Percentiles rank a stretch among this genome's conserved stretches.
These are phyloP conservation scores for Criorhina ranunculi DNA, from an alignment of 2,888 invertebrate genomes.

Conservation along the genomic window DNA sequence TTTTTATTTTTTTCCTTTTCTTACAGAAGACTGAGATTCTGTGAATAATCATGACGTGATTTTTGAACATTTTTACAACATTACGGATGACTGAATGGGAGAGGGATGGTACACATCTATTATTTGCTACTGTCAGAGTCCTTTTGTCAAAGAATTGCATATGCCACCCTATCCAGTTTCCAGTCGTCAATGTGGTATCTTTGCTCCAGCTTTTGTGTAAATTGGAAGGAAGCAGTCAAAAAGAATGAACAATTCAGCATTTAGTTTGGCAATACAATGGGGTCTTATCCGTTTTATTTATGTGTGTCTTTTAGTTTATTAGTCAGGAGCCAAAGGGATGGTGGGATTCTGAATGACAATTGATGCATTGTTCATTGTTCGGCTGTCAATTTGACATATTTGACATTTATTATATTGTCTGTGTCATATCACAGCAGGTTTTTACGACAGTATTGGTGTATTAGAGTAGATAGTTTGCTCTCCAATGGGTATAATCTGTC, in stretches of 20 bases:
- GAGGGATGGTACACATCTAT: constrained; percentile 39
- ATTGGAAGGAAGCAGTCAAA: constrained; percentile 34
- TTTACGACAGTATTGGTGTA: too few species aligned
- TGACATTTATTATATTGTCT: constrained; percentile 54
- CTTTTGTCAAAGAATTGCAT: constrained; percentile 58
- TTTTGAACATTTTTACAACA: constrained; percentile 62
- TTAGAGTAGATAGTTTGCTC: too few species aligned
- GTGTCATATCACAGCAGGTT: too few species aligned
- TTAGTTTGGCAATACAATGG: constrained; percentile 34
- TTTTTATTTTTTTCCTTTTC: constrained; percentile 22
- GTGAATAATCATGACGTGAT: constrained; percentile 74
- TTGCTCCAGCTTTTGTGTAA: constrained; percentile 30
- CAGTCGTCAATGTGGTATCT: not conserved
- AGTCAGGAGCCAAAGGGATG: constrained; percentile 1
- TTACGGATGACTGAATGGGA: constrained; percentile 32
- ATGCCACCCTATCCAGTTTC: not conserved
- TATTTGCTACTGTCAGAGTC: constrained; percentile 61
- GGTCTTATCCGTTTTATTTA: constrained; percentile 13
- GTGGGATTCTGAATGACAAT: constrained; percentile 44
- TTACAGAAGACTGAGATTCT: constrained; percentile 66
- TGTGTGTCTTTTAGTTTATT: constrained; percentile 15
- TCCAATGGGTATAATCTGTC: too few species aligned
- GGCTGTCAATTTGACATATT: constrained; percentile 45
- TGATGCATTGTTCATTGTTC: constrained; percentile 50
- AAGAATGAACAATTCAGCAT: constrained; percentile 39